phyloP scores from a whole-genome alignment of 2,113 vertebrate genomes.

The Hydrolagus affinis region DNA sequence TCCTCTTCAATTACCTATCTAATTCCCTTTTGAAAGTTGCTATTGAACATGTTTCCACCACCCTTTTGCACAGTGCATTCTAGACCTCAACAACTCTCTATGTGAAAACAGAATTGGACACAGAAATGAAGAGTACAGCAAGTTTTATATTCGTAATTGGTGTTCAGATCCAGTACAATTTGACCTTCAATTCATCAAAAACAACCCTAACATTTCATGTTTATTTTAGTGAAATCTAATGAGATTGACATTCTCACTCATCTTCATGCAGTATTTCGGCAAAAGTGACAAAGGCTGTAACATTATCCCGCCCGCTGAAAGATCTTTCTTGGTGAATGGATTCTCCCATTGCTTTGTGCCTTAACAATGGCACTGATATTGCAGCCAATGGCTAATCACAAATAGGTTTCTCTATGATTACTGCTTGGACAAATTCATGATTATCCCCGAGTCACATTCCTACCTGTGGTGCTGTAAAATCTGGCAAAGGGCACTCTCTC shows the following conservation, averaged over 20 bases:
- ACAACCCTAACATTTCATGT: neutral
- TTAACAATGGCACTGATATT: neutral
- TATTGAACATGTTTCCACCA: too few relatives aligned
- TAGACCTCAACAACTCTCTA: too few relatives aligned
- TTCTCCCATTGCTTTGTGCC: neutral
- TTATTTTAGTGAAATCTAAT: neutral
- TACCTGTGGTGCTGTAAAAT: neutral
- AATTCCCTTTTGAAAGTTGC: too few relatives aligned
- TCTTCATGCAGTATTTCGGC: neutral
- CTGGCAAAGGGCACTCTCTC: neutral
- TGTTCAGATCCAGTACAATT: neutral
- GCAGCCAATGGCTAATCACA: too few relatives aligned
- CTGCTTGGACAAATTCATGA: too few relatives aligned
- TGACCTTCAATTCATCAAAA: neutral
- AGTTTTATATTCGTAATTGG: neutral
- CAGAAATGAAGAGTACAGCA: neutral
- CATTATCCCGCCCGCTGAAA: neutral
- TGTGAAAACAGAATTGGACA: too few relatives aligned
- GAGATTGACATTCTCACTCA: neutral
- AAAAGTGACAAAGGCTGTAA: neutral
- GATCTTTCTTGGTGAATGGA: neutral
- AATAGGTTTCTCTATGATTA: too few relatives aligned
- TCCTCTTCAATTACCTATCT: too few relatives aligned
- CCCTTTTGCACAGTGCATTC: too few relatives aligned
- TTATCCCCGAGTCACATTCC: neutral